These are phyloP conservation scores for Tetropium fuscum DNA, from an alignment of 2,888 invertebrate species.

Conservation along the genomic window DNA sequence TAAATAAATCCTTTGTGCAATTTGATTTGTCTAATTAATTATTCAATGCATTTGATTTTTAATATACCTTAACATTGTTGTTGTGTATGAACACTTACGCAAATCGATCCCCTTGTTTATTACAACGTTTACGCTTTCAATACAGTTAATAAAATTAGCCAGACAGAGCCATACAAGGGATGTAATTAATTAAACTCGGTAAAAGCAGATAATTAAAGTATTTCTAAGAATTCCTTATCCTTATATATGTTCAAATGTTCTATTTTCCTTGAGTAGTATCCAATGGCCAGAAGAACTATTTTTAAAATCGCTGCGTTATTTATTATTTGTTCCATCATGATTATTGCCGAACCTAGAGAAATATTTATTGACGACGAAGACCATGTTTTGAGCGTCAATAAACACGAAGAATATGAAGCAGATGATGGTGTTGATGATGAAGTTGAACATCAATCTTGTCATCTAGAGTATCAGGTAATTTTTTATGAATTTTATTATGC, in stretches of 20 bases:
- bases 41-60: too few species aligned
- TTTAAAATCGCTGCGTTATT: constrained; percentile 57
- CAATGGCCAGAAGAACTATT: constrained; percentile 12
- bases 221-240: constrained; percentile 11
- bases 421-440: constrained; percentile 34
- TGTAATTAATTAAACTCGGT: not conserved
- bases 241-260: not conserved
- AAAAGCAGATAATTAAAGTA: not conserved
- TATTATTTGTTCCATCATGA: constrained; percentile 25
- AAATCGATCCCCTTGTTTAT: too few species aligned
- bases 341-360: constrained; percentile 45
- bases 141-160: not conserved
- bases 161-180: not conserved
- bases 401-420: constrained; percentile 34
- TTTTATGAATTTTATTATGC: too few species aligned
- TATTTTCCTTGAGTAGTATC: not conserved
- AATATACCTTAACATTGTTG: too few species aligned
- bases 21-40: too few species aligned
- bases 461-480: constrained; percentile 45
- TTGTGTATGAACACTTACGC: too few species aligned
- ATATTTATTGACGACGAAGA: constrained; percentile 54
- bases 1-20: too few species aligned
- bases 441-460: constrained; percentile 40
- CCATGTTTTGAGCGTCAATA: constrained; percentile 45
- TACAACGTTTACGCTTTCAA: not conserved